A percentile compares a stretch with the other conserved stretches of the same genome.
Evolutionary conservation across 1,140 invertebrate genomes (phyloP).

Genomic region (Telenomus remus): DNA sequence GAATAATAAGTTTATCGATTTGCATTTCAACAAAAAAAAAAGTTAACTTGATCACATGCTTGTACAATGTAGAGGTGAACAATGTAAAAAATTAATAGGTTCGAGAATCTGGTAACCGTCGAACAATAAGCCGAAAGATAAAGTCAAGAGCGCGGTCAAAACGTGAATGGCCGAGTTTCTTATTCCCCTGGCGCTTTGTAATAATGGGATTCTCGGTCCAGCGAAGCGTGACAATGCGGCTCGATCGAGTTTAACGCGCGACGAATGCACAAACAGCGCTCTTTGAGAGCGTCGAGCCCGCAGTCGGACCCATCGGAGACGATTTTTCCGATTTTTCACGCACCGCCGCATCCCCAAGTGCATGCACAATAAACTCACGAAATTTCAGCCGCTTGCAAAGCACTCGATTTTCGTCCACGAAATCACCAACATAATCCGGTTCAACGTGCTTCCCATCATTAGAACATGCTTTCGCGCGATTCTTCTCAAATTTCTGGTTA

Average conservation of each 20-base stretch:
- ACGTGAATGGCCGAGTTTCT: too few species aligned
- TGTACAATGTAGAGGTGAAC: too few species aligned
- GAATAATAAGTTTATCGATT: too few species aligned
- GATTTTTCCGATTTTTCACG: slow-evolving; percentile 41
- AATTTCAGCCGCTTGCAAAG: slow-evolving; percentile 18
- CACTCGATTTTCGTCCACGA: not conserved
- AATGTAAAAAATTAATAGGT: too few species aligned
- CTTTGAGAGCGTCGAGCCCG: not conserved
- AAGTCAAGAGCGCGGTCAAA: too few species aligned
- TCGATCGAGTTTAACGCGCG: slow-evolving; percentile 42
- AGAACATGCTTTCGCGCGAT: slow-evolving; percentile 13
- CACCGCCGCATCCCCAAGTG: slow-evolving; percentile 14
- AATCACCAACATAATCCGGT: slow-evolving; percentile 9
- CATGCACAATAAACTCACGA: slow-evolving; percentile 14
- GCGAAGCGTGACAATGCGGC: slow-evolving; percentile 63
- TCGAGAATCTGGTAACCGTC: too few species aligned
- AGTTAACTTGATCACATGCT: too few species aligned
- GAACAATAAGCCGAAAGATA: too few species aligned
- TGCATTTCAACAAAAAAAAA: too few species aligned
- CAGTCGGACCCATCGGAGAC: not conserved
- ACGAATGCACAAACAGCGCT: slow-evolving; percentile 32
- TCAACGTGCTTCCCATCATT: slow-evolving; percentile 7
- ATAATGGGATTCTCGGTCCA: slow-evolving; percentile 20
- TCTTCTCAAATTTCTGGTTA: slow-evolving; percentile 20
- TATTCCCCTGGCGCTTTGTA: too few species aligned